Evolutionary conservation across 2,113 vertebrate genomes (phyloP), one percentile per base, ranked within the genome.

Genomic region (Catagonus wagneri): DNA sequence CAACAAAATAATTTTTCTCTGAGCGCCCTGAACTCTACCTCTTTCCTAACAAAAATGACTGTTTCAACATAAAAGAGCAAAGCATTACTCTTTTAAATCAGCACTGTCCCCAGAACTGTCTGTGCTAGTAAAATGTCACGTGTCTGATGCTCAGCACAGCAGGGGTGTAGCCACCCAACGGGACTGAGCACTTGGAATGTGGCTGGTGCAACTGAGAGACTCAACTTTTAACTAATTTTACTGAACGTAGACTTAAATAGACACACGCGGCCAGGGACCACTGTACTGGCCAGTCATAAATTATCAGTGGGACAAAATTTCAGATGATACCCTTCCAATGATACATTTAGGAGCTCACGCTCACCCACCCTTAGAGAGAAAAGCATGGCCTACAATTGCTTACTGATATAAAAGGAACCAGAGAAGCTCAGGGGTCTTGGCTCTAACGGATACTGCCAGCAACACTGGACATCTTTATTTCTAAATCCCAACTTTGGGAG

Each of bases 41-140:
- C 61, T 90, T 83, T 25, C 20, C n/a, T 34, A 85, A 85, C 36
- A 63, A 76, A 85, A 92, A 61, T 58, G 27, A 58, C 14, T 66
- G 80, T 52, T 60, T 27, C 78, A 83, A 71, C 68, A 75, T 34
- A 65, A 75, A 76, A 34, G 4, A 83, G 69, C 22, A 20, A 83
- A 75, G 23, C 32, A 56, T 36, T 44, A 65, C 16, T 83, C 44
- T 50, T 72, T 65, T 84, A 34, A 25, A 52, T 83, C 65, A 34
- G 50, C 44, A 54, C 29, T 39, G 16, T 34, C 19, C 54, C 39
- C 2, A 65, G 36, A 68, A 44, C 19, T 60, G 25, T 20, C 71
- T 15, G 0, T 44, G 17, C 1, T 27, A 20, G 36, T 0, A 22
- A 39, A 81, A 34, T 34, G 29, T 65, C 27, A 6, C 2, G 0